phyloP scores from a whole-genome alignment of 2,797 vertebrate species.

The Poeciliopsis infans region DNA sequence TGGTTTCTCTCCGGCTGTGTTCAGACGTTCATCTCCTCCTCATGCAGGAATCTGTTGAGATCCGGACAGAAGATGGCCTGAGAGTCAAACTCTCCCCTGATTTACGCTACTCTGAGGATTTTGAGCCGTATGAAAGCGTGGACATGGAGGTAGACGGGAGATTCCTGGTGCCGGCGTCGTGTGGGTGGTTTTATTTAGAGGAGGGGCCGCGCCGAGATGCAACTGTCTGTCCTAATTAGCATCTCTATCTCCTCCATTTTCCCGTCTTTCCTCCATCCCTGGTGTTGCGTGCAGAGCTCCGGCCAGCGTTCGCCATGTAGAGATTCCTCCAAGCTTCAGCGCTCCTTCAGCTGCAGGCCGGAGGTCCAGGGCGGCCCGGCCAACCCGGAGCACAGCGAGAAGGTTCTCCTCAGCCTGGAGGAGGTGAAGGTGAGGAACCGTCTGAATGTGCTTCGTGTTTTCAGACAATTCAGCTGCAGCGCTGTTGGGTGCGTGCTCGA shows the following conservation, averaged over 20 bases:
- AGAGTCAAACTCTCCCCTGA: slow-evolving; percentile 82
- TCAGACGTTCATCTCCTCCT: background rate
- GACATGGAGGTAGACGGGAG: slow-evolving; percentile 75
- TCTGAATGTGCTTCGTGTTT: slow-evolving; percentile 20
- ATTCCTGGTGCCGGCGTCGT: slow-evolving; percentile 50
- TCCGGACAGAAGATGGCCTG: slow-evolving; percentile 87
- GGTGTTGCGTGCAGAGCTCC: slow-evolving; percentile 58
- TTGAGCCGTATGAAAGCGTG: slow-evolving; percentile 83
- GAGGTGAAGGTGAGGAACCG: slow-evolving; percentile 82
- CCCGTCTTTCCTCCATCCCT: slow-evolving; percentile 23
- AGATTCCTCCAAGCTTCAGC: slow-evolving; percentile 56
- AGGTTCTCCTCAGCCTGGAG: slow-evolving; percentile 83
- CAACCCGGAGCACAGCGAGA: slow-evolving; percentile 70
- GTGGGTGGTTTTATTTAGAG: slow-evolving; percentile 52
- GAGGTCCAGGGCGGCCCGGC: slow-evolving; percentile 52
- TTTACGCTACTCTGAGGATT: slow-evolving; percentile 84
- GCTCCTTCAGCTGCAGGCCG: slow-evolving; percentile 56
- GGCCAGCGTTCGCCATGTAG: slow-evolving; percentile 53
- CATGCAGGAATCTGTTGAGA: slow-evolving; percentile 85
- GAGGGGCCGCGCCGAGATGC: slow-evolving; percentile 63
- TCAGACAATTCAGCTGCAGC: slow-evolving; percentile 15
- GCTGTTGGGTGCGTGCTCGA: background rate
- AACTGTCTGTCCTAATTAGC: slow-evolving; percentile 66
- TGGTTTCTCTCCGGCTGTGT: too few species aligned
- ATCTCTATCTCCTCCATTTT: slow-evolving; percentile 53